Percentiles rank a stretch among this genome's conserved stretches.
Evolutionary conservation across 1,140 invertebrate genomes (phyloP).

Genomic region (Pollicipes pollicipes): DNA sequence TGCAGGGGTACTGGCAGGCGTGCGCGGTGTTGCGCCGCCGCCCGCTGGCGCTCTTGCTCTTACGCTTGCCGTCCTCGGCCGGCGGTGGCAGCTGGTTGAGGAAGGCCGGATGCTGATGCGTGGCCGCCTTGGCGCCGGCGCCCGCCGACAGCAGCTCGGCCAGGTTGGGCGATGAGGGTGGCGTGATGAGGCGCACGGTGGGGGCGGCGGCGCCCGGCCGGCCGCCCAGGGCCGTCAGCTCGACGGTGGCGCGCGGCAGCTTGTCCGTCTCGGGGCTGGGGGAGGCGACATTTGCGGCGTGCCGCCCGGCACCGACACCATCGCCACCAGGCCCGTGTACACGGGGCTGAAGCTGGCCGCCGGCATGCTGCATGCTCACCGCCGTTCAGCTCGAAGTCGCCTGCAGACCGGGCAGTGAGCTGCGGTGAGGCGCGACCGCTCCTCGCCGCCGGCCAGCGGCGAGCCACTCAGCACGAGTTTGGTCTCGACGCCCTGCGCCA

Average conservation of each 20-base stretch:
- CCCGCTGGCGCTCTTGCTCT: conserved; percentile 14
- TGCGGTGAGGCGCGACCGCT: background rate
- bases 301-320: background rate
- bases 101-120: conserved; percentile 11
- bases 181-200: conserved; percentile 30
- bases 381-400: background rate
- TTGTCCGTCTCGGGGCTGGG: conserved; percentile 30
- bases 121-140: conserved; percentile 15
- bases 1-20: conserved; percentile 43
- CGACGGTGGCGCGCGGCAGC: conserved; percentile 14
- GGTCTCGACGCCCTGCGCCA: background rate
- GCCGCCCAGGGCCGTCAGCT: conserved; percentile 8
- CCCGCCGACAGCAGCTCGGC: conserved; percentile 24
- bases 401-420: background rate
- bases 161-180: conserved; percentile 36
- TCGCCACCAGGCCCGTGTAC: background rate
- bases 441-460: background rate
- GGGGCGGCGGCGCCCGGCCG: conserved; percentile 3
- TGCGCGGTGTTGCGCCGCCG: conserved; percentile 30
- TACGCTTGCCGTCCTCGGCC: conserved; percentile 13
- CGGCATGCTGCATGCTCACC: background rate
- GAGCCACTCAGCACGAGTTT: background rate
- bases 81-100: conserved; percentile 11
- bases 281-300: conserved; percentile 31
- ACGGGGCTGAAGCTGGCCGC: no score